A percentile compares a stretch with the other conserved stretches of the same genome.
These are phyloP conservation scores for Steinernema scapterisci DNA, from an alignment of 2,888 invertebrate genomes.

Conservation along the genomic window DNA sequence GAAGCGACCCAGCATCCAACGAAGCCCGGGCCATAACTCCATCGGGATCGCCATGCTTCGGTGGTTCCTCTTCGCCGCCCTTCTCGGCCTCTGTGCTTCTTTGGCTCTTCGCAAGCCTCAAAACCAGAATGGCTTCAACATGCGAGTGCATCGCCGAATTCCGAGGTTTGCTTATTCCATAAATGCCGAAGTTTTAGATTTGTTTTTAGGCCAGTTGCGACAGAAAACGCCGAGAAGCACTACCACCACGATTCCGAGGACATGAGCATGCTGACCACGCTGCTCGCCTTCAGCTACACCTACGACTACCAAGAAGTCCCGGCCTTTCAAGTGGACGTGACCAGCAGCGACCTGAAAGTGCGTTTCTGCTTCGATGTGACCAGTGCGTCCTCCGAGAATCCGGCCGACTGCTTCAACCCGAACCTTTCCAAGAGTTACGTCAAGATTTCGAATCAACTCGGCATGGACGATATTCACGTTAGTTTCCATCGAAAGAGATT, in stretches of 20 bases:
- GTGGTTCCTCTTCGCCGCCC: background rate
- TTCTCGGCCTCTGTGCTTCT: background rate
- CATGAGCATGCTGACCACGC: background rate
- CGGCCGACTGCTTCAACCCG: constrained; percentile 2
- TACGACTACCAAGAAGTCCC: background rate
- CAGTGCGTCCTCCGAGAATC: background rate
- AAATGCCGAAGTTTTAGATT: background rate
- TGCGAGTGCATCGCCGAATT: background rate
- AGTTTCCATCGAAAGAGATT: too few relatives aligned
- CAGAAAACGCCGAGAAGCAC: background rate
- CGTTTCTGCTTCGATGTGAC: background rate
- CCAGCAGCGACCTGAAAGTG: background rate
- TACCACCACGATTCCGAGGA: constrained; percentile 16
- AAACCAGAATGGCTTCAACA: background rate
- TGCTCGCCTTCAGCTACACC: background rate
- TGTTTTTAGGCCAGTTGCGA: background rate
- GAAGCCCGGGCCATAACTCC: background rate
- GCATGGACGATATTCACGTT: background rate
- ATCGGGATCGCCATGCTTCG: constrained; percentile 3
- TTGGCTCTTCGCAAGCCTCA: background rate
- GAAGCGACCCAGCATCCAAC: too few relatives aligned
- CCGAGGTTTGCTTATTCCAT: background rate
- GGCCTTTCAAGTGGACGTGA: background rate
- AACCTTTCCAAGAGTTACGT: background rate
- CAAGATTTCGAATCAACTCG: background rate